Evolutionary conservation across 1,140 invertebrate genomes (phyloP).

Genomic region (Rhopalosiphum maidis): DNA sequence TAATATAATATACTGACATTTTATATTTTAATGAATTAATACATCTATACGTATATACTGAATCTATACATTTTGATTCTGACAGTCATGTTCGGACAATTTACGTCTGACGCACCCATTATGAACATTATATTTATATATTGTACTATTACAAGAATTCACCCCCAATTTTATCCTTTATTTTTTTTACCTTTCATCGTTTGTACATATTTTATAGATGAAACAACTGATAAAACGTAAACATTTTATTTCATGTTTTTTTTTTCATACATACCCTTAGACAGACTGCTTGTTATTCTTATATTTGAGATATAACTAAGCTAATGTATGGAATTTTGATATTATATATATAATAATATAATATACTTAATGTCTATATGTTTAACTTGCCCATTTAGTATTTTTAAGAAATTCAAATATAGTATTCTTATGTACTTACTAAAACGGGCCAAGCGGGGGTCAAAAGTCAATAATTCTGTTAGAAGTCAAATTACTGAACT

Average conservation of each 20-base stretch:
- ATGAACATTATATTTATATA: conserved; percentile 18
- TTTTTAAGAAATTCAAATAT: background rate
- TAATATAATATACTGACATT: background rate
- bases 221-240: conserved; percentile 37
- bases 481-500: background rate
- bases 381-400: background rate
- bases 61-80: background rate
- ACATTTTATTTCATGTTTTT: background rate
- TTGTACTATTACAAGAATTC: conserved; percentile 14
- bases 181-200: conserved; percentile 17
- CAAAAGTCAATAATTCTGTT: background rate
- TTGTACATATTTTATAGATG: conserved; percentile 10
- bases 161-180: conserved; percentile 43
- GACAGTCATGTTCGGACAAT: conserved; percentile 48
- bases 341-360: background rate
- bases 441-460: background rate
- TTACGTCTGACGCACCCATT: conserved; percentile 42
- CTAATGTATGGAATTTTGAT: background rate
- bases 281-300: background rate
- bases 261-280: background rate
- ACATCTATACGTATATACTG: background rate
- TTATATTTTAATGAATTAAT: conserved; percentile 41
- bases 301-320: background rate
- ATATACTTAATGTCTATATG: background rate
- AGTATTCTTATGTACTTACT: background rate